Evolutionary conservation across 2,888 invertebrate species (phyloP), one percentile per base, ranked within the genome.

Genomic region (Macrostomum cliftonense): DNA sequence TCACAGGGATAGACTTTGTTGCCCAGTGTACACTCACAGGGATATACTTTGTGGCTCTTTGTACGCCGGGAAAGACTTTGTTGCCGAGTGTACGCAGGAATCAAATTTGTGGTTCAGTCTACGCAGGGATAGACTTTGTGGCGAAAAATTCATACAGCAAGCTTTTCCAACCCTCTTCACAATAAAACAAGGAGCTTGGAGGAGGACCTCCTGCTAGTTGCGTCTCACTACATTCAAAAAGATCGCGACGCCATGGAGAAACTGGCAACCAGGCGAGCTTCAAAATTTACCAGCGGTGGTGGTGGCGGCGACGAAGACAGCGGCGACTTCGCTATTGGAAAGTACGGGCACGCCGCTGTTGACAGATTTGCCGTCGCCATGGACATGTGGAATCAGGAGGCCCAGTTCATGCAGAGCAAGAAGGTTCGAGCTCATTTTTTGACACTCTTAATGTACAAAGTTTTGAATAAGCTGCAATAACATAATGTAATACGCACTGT

Each of bases 291-390:
- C 12, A 37, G 9, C 7, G 19, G 17, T 40, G 37, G 44, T 9
- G 28, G 28, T 9, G 28, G 28, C 28, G 28, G 28, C 4, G 28
- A 28, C 28, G 28, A 28, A 9, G 28, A 28, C 5, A 9, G 28
- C 12, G 61, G 59, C 14, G 65, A 62, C 46, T 61, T 64, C 54
- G 61, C 64, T 55, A 65, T 65, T 19, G 53, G 60, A 2, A 58
- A 56, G 39, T 67, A 65, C 54, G 61, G 61, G 16, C 68, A 67
- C 50, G 59, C 61, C 52, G 65, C 67, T 21, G 61, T 69, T 2
- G 69, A 70, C 55, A 56, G 70, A 43, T 67, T 68, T 55, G 67
- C 60, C 17, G 58, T 70, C 4, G 58, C 69, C 28, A 56, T 63
- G 45, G 68, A 70, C 52, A 50, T 65, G 11, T 70, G 70, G 70